A percentile compares a stretch with the other conserved stretches of the same genome.
These are phyloP conservation scores for Gymnocephalus cernua DNA, from an alignment of 2,113 vertebrate species.

Conservation along the genomic window DNA sequence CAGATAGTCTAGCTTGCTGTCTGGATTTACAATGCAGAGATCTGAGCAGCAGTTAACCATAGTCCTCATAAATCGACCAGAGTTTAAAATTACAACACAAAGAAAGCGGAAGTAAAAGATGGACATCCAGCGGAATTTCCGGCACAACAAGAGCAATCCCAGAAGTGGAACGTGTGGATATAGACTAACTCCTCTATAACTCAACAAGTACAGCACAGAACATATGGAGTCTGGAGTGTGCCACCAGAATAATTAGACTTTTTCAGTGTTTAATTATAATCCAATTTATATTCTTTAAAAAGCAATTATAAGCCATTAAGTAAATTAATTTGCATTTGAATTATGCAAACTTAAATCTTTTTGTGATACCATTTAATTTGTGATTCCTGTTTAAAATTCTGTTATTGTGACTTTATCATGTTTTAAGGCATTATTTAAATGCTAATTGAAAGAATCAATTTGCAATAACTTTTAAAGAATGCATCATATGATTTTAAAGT, in stretches of 20 bases:
- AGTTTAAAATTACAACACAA: too few species aligned
- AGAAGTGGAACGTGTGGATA: too few species aligned
- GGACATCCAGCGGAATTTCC: too few species aligned
- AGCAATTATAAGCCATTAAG: neutral
- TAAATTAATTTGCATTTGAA: neutral
- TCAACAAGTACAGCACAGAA: neutral
- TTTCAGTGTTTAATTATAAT: neutral
- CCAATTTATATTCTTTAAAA: neutral
- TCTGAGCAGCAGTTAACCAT: too few species aligned
- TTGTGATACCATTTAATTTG: conserved; percentile 1
- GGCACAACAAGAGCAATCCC: too few species aligned
- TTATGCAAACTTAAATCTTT: neutral
- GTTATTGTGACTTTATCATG: too few species aligned
- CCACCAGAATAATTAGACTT: neutral
- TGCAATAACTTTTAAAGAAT: conserved; percentile 3
- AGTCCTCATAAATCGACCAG: too few species aligned
- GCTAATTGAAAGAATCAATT: neutral
- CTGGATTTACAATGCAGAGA: too few species aligned
- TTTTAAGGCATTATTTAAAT: neutral
- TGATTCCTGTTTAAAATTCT: neutral
- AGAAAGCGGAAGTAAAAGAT: too few species aligned
- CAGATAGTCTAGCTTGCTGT: too few species aligned
- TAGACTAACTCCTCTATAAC: too few species aligned
- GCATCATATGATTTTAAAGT: neutral
- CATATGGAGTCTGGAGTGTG: neutral